These are phyloP conservation scores for Trypoxylon attenuatum DNA, from an alignment of 2,888 invertebrate genomes.

Conservation along the genomic window DNA sequence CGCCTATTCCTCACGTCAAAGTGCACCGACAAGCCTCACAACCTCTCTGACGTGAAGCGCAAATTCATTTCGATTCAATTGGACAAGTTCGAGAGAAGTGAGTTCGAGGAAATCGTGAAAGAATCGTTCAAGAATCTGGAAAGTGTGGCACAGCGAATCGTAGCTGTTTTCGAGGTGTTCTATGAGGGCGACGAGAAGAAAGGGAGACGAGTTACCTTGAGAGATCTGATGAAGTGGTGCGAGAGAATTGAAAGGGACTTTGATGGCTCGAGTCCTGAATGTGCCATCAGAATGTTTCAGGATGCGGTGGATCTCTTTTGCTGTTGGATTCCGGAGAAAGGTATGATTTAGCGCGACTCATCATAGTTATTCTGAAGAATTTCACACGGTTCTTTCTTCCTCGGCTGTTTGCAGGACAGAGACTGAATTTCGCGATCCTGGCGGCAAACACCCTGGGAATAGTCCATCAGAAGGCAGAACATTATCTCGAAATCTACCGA, in stretches of 20 bases:
- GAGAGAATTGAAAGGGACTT: conserved; percentile 84
- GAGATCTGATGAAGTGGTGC: conserved; percentile 96
- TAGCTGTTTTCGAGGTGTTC: background rate
- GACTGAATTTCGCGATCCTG: background rate
- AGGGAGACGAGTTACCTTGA: conserved; percentile 84
- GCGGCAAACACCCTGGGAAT: background rate
- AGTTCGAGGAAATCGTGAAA: background rate
- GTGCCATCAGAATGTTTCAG: conserved; percentile 85
- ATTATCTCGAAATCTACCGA: background rate
- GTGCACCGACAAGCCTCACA: conserved; percentile 61
- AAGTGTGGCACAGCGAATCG: background rate
- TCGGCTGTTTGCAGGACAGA: background rate
- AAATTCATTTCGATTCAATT: background rate
- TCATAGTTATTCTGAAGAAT: background rate
- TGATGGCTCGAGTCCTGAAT: conserved; percentile 82
- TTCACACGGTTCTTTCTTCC: background rate
- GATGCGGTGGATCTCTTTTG: conserved; percentile 95
- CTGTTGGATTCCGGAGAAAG: conserved; percentile 80
- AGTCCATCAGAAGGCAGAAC: background rate
- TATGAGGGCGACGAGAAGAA: conserved; percentile 66
- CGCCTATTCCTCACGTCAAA: background rate
- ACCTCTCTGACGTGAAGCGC: background rate
- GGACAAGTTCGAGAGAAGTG: background rate
- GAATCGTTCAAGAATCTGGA: background rate
- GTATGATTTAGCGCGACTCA: too few relatives aligned